phyloP scores from a whole-genome alignment of 2,888 invertebrate genomes.

The Monochamus alternatus region DNA sequence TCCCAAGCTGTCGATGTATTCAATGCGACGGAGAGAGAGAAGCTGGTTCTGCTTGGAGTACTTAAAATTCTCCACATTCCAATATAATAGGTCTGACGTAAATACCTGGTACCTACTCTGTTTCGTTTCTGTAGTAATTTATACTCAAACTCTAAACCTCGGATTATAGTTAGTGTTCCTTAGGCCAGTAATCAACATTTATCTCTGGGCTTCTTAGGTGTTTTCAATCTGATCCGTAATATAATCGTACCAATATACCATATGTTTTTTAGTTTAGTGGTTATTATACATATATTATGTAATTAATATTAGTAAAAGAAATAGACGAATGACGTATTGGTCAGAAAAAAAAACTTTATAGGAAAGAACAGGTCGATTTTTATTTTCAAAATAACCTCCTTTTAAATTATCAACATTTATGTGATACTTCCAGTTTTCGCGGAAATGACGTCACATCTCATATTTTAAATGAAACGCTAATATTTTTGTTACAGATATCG shows the following conservation, averaged over 20 bases:
- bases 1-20: neutral
- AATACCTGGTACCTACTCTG: slow-evolving; percentile 2
- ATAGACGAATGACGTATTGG: too few species aligned
- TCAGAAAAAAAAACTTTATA: too few species aligned
- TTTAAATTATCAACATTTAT: too few species aligned
- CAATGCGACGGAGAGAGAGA: neutral
- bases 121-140: slow-evolving; percentile 17
- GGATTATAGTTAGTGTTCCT: neutral
- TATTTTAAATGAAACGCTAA: too few species aligned
- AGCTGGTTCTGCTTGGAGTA: neutral
- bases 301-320: too few species aligned
- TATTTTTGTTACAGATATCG: too few species aligned
- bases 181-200: neutral
- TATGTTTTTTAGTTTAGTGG: too few species aligned
- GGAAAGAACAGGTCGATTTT: too few species aligned
- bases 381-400: too few species aligned
- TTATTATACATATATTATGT: too few species aligned
- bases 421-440: too few species aligned
- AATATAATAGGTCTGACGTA: slow-evolving; percentile 10
- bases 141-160: neutral
- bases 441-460: too few species aligned
- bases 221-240: neutral
- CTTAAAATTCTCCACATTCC: slow-evolving; percentile 28
- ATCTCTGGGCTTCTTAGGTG: neutral
- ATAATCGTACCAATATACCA: neutral